Conservation (phyloP, 2,797 vertebrate species). For the Hippopotamyrus pictus region DNA sequence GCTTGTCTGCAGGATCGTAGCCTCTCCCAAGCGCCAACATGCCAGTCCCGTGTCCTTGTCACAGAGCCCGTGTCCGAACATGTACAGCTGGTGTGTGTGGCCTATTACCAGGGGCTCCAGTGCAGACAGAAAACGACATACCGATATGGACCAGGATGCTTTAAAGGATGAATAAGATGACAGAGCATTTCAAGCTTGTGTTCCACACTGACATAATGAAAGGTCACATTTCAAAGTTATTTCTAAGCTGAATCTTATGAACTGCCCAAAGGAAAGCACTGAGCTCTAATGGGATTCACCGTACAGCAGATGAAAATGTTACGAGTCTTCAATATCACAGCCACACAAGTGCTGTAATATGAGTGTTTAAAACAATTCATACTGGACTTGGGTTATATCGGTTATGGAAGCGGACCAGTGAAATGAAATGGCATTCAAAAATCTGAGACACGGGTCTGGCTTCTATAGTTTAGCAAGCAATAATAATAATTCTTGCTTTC, state of each 20-base stretch:
- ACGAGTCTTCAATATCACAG: neutral
- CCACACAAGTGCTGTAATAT: neutral
- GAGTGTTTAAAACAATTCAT: neutral
- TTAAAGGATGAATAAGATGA: neutral
- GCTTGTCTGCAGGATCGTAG: neutral
- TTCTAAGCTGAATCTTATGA: neutral
- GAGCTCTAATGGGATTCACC: too few species aligned
- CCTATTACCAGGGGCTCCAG: neutral
- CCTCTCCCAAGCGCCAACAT: neutral
- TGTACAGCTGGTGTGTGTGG: neutral
- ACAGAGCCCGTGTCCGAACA: neutral
- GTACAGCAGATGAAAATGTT: neutral
- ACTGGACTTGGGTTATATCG: neutral
- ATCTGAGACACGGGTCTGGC: neutral
- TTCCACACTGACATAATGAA: neutral
- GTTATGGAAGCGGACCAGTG: neutral
- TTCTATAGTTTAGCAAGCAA: neutral
- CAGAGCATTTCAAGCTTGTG: neutral
- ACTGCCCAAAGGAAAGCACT: neutral
- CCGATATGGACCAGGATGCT: neutral
- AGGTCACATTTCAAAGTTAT: neutral
- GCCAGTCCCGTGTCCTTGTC: neutral
- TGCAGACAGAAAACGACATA: neutral
- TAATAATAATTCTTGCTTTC: slow-evolving; percentile 1
- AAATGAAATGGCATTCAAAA: neutral